Percentiles rank a stretch among this genome's conserved stretches.
These are phyloP conservation scores for Zosterops hypoxanthus DNA, from an alignment of 2,113 vertebrate species.

Conservation along the genomic window DNA sequence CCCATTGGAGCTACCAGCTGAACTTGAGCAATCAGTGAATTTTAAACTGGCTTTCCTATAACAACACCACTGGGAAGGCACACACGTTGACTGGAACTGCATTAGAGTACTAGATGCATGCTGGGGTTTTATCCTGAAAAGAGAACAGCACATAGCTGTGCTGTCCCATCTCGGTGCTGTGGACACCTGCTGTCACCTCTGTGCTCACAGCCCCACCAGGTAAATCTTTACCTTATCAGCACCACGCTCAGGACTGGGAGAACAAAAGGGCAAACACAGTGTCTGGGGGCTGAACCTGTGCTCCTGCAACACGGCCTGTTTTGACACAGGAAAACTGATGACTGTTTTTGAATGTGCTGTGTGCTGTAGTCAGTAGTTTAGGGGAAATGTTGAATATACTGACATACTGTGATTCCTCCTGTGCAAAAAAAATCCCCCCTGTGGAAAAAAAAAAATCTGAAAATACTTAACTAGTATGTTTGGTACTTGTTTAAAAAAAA, in stretches of 20 bases:
- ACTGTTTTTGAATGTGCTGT: neutral
- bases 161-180: accelerated
- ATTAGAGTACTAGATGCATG: neutral
- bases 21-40: neutral
- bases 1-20: neutral
- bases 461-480: neutral
- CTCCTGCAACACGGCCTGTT: neutral
- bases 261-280: neutral
- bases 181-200: neutral
- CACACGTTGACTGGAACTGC: accelerated
- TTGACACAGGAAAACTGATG: neutral
- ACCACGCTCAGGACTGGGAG: neutral
- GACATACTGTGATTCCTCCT: neutral
- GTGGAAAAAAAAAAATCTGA: neutral
- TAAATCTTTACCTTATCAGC: neutral
- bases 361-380: neutral
- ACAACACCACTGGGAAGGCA: neutral
- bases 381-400: neutral
- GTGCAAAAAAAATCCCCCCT: neutral
- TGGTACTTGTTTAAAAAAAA: neutral
- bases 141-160: accelerated
- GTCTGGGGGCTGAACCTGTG: neutral
- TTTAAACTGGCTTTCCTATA: neutral
- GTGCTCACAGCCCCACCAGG: neutral
- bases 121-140: neutral